These are phyloP conservation scores for Seriola quinqueradiata DNA, from an alignment of 2,113 vertebrate species.

Conservation along the genomic window DNA sequence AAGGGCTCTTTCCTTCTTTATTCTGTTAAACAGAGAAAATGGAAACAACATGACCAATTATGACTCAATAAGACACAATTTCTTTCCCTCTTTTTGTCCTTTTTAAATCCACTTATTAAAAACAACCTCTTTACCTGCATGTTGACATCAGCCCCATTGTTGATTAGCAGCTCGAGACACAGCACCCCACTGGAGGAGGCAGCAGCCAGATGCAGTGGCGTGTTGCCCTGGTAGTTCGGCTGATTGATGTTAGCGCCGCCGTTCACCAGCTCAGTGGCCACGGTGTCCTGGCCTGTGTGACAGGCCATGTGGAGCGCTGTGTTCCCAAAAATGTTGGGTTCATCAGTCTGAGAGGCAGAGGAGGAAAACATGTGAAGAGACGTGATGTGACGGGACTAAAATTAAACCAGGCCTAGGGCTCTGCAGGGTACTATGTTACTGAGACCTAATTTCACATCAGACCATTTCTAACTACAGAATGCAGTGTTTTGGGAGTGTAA, in stretches of 20 bases:
- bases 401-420: no score
- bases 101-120: not conserved
- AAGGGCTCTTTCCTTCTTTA: conserved; percentile 95
- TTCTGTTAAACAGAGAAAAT: conserved; percentile 82
- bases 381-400: not conserved
- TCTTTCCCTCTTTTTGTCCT: not conserved
- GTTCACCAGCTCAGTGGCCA: conserved; percentile 94
- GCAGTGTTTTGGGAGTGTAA: not conserved
- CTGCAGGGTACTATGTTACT: no score
- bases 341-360: conserved; percentile 87
- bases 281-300: conserved; percentile 92
- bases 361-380: not conserved
- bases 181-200: conserved; percentile 94
- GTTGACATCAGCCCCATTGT: conserved; percentile 95
- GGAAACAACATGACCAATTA: not conserved
- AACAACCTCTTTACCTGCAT: conserved; percentile 85
- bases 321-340: conserved; percentile 92
- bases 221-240: conserved; percentile 91
- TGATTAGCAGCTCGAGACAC: conserved; percentile 95
- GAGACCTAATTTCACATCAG: no score
- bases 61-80: not conserved
- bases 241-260: conserved; percentile 94
- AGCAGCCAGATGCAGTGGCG: conserved; percentile 94
- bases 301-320: conserved; percentile 97
- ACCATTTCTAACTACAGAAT: no score